Conservation (phyloP, 2,888 invertebrate species). For the Frankliniella intonsa region DNA sequence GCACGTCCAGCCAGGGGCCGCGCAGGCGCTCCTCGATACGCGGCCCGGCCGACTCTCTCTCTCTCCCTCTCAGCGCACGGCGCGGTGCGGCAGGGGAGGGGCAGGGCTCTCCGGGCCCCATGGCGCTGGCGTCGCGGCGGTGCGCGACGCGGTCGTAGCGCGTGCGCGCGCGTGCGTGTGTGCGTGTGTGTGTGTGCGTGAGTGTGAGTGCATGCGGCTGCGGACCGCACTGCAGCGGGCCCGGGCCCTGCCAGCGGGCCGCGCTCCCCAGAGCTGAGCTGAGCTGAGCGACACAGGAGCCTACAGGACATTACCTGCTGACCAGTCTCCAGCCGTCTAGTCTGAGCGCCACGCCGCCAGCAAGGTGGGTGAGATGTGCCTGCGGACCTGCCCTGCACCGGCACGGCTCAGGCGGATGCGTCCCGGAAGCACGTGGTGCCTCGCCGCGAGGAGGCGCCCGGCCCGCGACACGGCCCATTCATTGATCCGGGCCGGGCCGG, state of each 20-base stretch:
- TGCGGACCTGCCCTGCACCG: neutral
- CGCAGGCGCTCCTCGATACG: neutral
- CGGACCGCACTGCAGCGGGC: neutral
- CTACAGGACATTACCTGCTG: too few relatives aligned
- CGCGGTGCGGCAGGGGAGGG: neutral
- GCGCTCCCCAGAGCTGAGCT: too few relatives aligned
- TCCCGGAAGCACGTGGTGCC: too few relatives aligned
- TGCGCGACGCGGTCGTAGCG: neutral
- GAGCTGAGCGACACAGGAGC: too few relatives aligned
- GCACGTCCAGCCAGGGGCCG: neutral
- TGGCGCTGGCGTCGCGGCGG: neutral
- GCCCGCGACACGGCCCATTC: too few relatives aligned
- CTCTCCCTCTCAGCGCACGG: neutral
- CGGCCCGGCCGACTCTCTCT: too few relatives aligned
- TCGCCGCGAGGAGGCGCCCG: too few relatives aligned
- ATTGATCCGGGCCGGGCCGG: too few relatives aligned
- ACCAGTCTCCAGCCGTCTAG: neutral
- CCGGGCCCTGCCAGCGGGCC: neutral
- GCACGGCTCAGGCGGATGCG: neutral
- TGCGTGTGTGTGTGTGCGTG: neutral
- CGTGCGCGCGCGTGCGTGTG: neutral
- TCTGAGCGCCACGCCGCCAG: neutral
- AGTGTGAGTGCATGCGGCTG: neutral
- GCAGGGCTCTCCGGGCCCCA: neutral
- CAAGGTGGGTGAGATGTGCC: neutral